A percentile compares a stretch with the other conserved stretches of the same genome.
Evolutionary conservation across 2,797 vertebrate species (phyloP).

Genomic region (Enteromius thamalakanensis): DNA sequence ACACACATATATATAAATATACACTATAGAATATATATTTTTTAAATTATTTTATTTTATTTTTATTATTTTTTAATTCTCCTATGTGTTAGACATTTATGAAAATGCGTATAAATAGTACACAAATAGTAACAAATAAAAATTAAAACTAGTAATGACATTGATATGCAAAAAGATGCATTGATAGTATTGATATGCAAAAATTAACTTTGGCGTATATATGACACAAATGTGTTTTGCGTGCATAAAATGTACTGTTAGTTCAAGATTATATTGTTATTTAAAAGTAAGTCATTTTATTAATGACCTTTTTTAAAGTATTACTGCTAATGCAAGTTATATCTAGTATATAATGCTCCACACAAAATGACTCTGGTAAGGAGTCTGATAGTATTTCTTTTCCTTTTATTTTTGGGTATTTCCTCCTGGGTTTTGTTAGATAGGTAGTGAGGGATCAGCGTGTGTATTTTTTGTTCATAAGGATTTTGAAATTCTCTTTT

Average conservation of each 20-base stretch:
- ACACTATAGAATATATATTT: no score
- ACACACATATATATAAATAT: no score
- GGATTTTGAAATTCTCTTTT: not conserved
- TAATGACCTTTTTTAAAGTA: not conserved
- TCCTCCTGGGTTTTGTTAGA: conserved; percentile 19
- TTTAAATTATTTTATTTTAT: no score
- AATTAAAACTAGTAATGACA: no score
- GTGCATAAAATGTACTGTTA: not conserved
- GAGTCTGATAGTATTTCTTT: not conserved
- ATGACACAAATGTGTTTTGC: no score
- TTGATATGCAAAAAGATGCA: no score
- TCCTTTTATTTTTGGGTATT: not conserved
- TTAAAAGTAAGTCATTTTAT: not conserved
- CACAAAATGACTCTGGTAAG: not conserved
- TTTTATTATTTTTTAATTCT: no score
- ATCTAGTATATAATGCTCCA: not conserved
- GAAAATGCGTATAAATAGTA: no score
- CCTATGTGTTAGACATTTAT: no score
- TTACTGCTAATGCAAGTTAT: not conserved
- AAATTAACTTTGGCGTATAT: no score
- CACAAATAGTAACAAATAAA: no score
- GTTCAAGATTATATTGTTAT: not conserved
- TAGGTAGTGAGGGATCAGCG: not conserved
- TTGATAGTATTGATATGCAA: no score
- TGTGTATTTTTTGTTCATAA: conserved; percentile 2